Conservation (phyloP, 1,140 invertebrate species). For the Dreissena rostriformis region DNA sequence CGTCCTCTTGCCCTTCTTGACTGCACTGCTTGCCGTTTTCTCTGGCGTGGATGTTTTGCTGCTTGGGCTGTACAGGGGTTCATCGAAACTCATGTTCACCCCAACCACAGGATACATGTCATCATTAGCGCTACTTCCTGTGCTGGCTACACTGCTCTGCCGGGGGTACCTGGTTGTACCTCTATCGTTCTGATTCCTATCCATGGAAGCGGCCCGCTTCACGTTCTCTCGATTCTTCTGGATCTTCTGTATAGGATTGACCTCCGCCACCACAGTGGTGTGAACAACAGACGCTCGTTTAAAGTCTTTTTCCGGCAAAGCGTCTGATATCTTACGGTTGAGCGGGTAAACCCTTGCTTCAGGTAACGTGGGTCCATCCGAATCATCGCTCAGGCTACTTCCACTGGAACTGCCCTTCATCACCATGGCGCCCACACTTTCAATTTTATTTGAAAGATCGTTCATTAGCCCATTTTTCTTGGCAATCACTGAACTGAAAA, state of each 20-base stretch:
- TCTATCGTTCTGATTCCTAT: conserved; percentile 46
- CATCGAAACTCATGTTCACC: conserved; percentile 77
- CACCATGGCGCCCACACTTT: conserved; percentile 65
- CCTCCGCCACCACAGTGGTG: conserved; percentile 38
- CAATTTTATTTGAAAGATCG: conserved; percentile 75
- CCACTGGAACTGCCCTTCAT: conserved; percentile 65
- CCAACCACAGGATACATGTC: conserved; percentile 58
- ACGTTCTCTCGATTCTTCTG: conserved; percentile 49
- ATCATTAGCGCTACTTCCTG: conserved; percentile 61
- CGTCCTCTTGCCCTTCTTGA: conserved; percentile 34
- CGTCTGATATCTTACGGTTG: conserved; percentile 36
- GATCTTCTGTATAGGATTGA: conserved; percentile 41
- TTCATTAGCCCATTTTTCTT: conserved; percentile 79
- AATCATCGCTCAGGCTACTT: conserved; percentile 57
- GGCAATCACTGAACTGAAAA: conserved; percentile 76
- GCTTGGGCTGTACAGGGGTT: conserved; percentile 71
- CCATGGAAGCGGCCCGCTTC: conserved; percentile 21
- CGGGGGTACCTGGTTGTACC: conserved; percentile 21
- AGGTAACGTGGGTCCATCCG: conserved; percentile 19
- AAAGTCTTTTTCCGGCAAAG: conserved; percentile 34
- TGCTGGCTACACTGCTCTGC: conserved; percentile 56
- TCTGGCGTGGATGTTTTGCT: conserved; percentile 3
- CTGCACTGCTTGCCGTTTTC: conserved; percentile 16
- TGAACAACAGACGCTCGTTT: conserved; percentile 15
- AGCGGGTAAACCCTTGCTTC: conserved; percentile 8